Evolutionary conservation across 2,113 vertebrate genomes (phyloP).

Genomic region (Pantherophis guttatus): DNA sequence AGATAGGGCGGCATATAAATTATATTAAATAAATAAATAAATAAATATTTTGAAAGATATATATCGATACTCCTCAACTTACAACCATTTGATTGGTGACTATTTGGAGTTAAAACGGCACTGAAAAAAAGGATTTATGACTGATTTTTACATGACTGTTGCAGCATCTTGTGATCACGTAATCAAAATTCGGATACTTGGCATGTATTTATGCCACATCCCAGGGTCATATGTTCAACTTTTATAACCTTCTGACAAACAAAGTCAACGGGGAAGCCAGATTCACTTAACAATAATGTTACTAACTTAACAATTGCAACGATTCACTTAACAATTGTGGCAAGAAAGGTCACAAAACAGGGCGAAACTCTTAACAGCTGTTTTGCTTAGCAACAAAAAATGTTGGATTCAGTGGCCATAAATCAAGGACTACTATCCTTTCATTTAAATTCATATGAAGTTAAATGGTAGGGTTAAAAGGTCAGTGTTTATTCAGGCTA

Average conservation of each 20-base stretch:
- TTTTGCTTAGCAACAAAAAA: not conserved
- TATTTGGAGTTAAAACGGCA: not conserved
- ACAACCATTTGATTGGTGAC: not conserved
- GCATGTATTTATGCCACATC: not conserved
- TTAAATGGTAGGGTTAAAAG: not conserved
- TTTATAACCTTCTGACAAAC: not conserved
- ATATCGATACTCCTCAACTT: not conserved
- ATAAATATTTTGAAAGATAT: not conserved
- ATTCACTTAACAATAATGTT: not conserved
- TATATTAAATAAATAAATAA: too few species aligned
- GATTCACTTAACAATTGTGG: not conserved
- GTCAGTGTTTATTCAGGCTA: not conserved
- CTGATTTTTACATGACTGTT: not conserved
- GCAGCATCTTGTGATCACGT: not conserved
- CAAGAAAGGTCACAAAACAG: not conserved
- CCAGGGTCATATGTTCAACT: not conserved
- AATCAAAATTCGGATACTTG: not conserved
- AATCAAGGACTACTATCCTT: not conserved
- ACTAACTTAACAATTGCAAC: not conserved
- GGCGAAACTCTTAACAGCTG: not conserved
- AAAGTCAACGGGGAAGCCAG: not conserved
- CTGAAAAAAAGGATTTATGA: not conserved
- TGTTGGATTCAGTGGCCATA: not conserved
- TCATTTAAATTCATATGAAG: not conserved
- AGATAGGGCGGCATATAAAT: too few species aligned